Percentiles rank a stretch among this genome's conserved stretches.
Conservation (phyloP, 2,888 invertebrate species). For the Perizoma flavofasciatum region DNA sequence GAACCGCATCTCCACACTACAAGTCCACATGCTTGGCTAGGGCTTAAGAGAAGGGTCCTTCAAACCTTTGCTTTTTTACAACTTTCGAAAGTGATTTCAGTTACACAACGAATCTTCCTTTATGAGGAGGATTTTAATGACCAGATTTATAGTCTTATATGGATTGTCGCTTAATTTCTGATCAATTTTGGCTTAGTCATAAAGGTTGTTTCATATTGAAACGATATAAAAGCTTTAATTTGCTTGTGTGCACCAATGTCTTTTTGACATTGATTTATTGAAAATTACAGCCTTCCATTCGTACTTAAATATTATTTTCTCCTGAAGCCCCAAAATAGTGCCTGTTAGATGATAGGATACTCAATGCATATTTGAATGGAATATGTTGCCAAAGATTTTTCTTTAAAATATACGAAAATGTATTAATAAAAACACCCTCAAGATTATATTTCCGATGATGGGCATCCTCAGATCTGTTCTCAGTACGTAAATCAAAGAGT, state of each 20-base stretch:
- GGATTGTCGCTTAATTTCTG: constrained; percentile 41
- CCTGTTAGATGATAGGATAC: too few species aligned
- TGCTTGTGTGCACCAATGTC: not conserved
- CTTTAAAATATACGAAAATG: too few species aligned
- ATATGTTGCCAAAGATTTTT: too few species aligned
- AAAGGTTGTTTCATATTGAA: constrained; percentile 32
- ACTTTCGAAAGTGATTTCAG: constrained; percentile 75
- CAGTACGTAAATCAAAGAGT: too few species aligned
- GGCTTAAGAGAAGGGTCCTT: constrained; percentile 55
- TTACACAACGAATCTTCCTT: constrained; percentile 59
- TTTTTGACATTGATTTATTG: constrained; percentile 9
- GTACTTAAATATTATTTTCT: too few species aligned
- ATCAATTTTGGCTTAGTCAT: constrained; percentile 34
- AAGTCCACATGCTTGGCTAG: not conserved
- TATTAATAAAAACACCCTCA: too few species aligned
- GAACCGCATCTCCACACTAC: too few species aligned
- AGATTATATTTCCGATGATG: too few species aligned
- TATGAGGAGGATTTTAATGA: constrained; percentile 61
- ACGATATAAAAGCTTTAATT: constrained; percentile 22
- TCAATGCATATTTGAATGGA: too few species aligned
- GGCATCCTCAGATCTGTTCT: too few species aligned
- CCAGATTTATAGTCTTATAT: constrained; percentile 47
- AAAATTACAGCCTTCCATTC: not conserved
- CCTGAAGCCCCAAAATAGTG: too few species aligned
- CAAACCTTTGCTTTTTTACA: constrained; percentile 60